Percentiles rank a stretch among this genome's conserved stretches.
Conservation (phyloP, 2,888 invertebrate genomes). For the Gymnocheta viridis region DNA sequence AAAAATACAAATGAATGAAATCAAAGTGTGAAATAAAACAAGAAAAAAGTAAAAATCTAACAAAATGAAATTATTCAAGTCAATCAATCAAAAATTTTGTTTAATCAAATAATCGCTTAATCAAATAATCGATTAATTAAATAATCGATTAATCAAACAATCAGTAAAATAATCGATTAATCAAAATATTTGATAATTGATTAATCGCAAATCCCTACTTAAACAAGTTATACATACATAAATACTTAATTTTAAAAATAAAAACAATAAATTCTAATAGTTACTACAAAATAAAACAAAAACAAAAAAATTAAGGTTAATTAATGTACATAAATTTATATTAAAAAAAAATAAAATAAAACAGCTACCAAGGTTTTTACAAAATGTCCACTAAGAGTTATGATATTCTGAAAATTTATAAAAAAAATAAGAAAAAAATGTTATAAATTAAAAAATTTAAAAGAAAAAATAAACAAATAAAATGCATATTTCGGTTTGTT, state of each 20-base stretch:
- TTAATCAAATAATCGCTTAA: too few species aligned
- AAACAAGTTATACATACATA: neutral
- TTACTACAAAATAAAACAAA: conserved; percentile 36
- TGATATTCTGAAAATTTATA: conserved; percentile 75
- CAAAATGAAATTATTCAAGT: too few species aligned
- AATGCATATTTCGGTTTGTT: too few species aligned
- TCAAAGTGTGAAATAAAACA: too few species aligned
- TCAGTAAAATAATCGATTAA: too few species aligned
- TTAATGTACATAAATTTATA: conserved; percentile 49
- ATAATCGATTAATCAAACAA: too few species aligned
- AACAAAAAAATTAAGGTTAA: conserved; percentile 38
- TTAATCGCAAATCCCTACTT: too few species aligned
- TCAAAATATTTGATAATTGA: too few species aligned
- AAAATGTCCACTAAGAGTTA: conserved; percentile 70
- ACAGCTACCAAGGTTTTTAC: conserved; percentile 69
- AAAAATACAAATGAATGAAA: too few species aligned
- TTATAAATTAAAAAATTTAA: conserved; percentile 33
- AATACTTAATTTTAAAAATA: conserved; percentile 44
- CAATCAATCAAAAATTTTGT: too few species aligned
- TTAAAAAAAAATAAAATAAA: conserved; percentile 50
- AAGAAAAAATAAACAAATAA: conserved; percentile 63
- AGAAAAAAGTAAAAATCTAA: too few species aligned
- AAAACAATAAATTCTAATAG: conserved; percentile 35
- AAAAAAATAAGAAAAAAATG: conserved; percentile 56
- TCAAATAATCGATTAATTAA: too few species aligned